phyloP scores from a whole-genome alignment of 2,888 invertebrate species.

The Calephelis perditalis region DNA sequence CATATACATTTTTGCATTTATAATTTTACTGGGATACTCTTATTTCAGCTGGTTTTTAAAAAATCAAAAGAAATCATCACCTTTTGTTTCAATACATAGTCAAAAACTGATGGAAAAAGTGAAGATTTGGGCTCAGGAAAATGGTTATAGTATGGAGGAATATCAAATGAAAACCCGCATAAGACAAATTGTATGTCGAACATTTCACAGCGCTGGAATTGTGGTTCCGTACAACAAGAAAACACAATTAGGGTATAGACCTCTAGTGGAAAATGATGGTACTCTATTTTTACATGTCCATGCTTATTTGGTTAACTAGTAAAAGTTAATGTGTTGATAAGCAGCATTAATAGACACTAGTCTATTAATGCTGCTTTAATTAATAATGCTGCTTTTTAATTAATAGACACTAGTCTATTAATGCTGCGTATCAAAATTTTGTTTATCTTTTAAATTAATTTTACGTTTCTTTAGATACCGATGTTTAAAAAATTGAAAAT shows the following conservation, averaged over 20 bases:
- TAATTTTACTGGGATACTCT: not conserved
- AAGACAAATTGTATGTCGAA: constrained; percentile 81
- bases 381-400: no score
- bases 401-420: no score
- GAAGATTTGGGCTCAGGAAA: constrained; percentile 79
- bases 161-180: constrained; percentile 79
- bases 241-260: constrained; percentile 91
- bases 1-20: no score
- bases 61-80: constrained; percentile 72
- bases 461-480: no score
- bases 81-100: constrained; percentile 81
- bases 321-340: no score
- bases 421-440: no score
- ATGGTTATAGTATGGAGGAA: constrained; percentile 77
- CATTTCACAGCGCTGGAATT: constrained; percentile 90
- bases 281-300: constrained; percentile 32
- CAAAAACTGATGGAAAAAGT: constrained; percentile 79
- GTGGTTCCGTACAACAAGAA: constrained; percentile 90
- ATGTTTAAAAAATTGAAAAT: no score
- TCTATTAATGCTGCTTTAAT: no score
- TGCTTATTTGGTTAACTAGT: constrained; percentile 3
- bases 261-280: constrained; percentile 82
- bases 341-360: no score
- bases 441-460: no score
- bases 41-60: constrained; percentile 69